Conservation (phyloP, 2,113 vertebrate genomes). For the Megatriorchis doriae region DNA sequence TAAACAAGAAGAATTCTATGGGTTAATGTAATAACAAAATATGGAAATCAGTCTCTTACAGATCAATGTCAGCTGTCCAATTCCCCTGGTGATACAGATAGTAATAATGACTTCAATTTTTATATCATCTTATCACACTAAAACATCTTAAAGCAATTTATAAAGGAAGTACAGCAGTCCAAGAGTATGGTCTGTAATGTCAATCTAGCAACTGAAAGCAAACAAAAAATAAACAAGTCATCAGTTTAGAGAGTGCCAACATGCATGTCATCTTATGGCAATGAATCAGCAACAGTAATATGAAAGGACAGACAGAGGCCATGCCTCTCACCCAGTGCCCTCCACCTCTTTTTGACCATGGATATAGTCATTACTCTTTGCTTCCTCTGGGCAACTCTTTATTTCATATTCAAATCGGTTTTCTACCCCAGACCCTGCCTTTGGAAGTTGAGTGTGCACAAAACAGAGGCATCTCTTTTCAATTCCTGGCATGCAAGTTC, state of each 20-base stretch:
- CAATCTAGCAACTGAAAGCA: constrained; percentile 4
- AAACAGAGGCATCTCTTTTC: background rate
- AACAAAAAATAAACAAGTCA: constrained; percentile 2
- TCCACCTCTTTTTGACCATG: background rate
- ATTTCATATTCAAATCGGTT: background rate
- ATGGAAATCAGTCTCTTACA: constrained; percentile 4
- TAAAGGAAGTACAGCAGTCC: background rate
- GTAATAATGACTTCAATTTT: constrained; percentile 41
- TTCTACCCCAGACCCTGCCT: background rate
- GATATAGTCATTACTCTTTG: background rate
- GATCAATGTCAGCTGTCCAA: constrained; percentile 38
- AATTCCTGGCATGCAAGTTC: background rate
- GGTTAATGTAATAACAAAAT: constrained; percentile 29
- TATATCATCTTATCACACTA: constrained; percentile 15
- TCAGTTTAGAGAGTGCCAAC: background rate
- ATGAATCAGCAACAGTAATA: background rate
- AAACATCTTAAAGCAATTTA: constrained; percentile 47
- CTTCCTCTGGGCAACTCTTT: background rate
- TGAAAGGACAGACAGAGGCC: background rate
- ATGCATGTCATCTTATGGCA: background rate
- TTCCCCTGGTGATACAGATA: background rate
- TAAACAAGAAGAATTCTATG: background rate
- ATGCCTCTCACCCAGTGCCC: background rate
- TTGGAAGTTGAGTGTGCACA: background rate
- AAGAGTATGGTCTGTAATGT: background rate